These are phyloP conservation scores for Hydrotaea diabolus DNA, from an alignment of 2,888 invertebrate genomes.

Conservation along the genomic window DNA sequence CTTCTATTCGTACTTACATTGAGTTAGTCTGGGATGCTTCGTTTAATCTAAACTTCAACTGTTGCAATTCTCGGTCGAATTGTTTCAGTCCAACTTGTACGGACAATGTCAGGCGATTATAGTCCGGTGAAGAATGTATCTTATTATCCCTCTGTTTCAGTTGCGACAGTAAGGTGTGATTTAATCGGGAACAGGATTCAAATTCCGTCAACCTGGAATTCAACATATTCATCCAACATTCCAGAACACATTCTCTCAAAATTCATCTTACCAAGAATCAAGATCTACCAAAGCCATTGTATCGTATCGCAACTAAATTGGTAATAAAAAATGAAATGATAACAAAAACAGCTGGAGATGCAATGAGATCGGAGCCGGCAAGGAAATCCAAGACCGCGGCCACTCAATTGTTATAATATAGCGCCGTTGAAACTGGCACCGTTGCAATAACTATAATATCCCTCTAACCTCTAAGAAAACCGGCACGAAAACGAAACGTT, in stretches of 20 bases:
- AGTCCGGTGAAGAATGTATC: slow-evolving; percentile 82
- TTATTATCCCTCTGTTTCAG: slow-evolving; percentile 83
- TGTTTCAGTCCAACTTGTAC: slow-evolving; percentile 85
- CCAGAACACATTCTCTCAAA: neutral
- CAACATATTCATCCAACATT: no score
- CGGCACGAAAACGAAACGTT: no score
- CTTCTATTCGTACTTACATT: slow-evolving; percentile 73
- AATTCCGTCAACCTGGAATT: slow-evolving; percentile 84
- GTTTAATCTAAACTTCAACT: slow-evolving; percentile 83
- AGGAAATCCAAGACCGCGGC: no score
- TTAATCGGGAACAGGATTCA: slow-evolving; percentile 85
- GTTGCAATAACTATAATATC: no score
- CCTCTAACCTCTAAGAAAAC: no score
- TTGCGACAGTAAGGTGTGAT: slow-evolving; percentile 84
- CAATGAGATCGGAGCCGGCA: no score
- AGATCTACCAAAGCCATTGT: slow-evolving; percentile 80
- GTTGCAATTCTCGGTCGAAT: slow-evolving; percentile 83
- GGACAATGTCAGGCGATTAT: slow-evolving; percentile 83
- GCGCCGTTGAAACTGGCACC: no score
- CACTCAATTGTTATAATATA: no score
- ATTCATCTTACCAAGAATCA: slow-evolving; percentile 77
- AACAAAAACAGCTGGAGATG: no score
- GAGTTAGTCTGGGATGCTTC: slow-evolving; percentile 76
- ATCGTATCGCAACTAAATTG: no score
- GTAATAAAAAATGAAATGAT: no score